A percentile compares a stretch with the other conserved stretches of the same genome.
phyloP scores from a whole-genome alignment of 2,888 invertebrate genomes.

The Brenthis hecate region DNA sequence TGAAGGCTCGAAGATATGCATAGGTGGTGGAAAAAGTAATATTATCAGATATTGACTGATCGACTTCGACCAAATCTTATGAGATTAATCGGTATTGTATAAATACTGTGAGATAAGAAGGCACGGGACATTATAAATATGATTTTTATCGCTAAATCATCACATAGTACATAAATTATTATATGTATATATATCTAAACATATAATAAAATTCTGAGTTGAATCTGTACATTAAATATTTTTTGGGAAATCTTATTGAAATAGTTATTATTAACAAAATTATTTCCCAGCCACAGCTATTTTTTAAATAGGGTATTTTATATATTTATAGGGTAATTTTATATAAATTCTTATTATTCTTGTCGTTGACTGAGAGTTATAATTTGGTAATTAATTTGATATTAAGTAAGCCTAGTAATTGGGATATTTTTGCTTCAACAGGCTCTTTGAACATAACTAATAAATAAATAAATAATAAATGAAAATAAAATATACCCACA shows the following conservation, averaged over 20 bases:
- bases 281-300: too few species aligned
- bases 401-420: too few species aligned
- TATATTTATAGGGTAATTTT: not conserved
- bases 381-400: too few species aligned
- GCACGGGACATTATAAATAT: slow-evolving; percentile 21
- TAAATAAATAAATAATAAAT: too few species aligned
- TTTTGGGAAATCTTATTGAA: too few species aligned
- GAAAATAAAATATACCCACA: too few species aligned
- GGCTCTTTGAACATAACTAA: too few species aligned
- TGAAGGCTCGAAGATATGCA: slow-evolving; percentile 9
- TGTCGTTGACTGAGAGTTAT: not conserved
- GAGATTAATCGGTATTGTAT: slow-evolving; percentile 22
- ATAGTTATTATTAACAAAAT: too few species aligned
- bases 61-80: slow-evolving; percentile 19
- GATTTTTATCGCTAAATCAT: not conserved
- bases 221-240: too few species aligned
- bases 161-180: not conserved
- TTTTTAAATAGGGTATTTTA: too few species aligned
- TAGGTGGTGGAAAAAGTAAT: slow-evolving; percentile 19
- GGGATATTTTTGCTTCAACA: too few species aligned
- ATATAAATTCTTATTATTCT: not conserved
- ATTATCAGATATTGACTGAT: slow-evolving; percentile 24
- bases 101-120: slow-evolving; percentile 21
- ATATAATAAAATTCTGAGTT: too few species aligned
- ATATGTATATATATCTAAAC: not conserved